phyloP scores from a whole-genome alignment of 2,113 vertebrate genomes.

The Donacobius atricapilla region DNA sequence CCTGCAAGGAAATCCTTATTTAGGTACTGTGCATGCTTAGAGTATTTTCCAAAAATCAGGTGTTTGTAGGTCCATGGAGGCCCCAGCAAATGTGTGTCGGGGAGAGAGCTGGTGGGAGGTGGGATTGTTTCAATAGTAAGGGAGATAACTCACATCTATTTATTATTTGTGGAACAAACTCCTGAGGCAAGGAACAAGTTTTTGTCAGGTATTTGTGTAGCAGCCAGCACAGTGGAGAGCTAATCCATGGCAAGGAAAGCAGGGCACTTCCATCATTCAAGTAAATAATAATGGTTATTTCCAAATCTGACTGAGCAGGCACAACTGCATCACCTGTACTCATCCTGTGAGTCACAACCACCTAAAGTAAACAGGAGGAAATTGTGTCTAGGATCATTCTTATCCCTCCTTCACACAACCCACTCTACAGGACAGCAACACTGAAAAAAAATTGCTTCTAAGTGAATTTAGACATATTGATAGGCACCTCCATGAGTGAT shows the following conservation, averaged over 20 bases:
- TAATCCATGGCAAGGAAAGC: not conserved
- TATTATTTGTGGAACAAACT: not conserved
- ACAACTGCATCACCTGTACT: not conserved
- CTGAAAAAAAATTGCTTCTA: not conserved
- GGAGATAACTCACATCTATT: not conserved
- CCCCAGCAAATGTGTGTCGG: not conserved
- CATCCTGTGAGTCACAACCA: not conserved
- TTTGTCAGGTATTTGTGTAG: not conserved
- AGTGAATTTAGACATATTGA: not conserved
- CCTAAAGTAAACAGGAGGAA: accelerated
- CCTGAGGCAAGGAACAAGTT: not conserved
- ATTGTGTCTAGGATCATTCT: not conserved
- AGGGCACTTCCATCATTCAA: not conserved
- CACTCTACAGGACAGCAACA: not conserved
- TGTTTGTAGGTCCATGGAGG: not conserved
- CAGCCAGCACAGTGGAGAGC: not conserved
- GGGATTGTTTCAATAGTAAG: not conserved
- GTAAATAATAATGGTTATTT: not conserved
- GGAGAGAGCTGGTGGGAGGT: not conserved
- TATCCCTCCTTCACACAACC: not conserved
- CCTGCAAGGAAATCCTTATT: not conserved
- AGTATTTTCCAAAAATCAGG: not conserved
- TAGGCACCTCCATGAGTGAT: not conserved
- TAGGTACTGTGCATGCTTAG: not conserved
- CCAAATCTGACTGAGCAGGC: not conserved